Evolutionary conservation across 2,113 vertebrate species (phyloP), one percentile per base, ranked within the genome.

Genomic region (Triplophysa rosa): DNA sequence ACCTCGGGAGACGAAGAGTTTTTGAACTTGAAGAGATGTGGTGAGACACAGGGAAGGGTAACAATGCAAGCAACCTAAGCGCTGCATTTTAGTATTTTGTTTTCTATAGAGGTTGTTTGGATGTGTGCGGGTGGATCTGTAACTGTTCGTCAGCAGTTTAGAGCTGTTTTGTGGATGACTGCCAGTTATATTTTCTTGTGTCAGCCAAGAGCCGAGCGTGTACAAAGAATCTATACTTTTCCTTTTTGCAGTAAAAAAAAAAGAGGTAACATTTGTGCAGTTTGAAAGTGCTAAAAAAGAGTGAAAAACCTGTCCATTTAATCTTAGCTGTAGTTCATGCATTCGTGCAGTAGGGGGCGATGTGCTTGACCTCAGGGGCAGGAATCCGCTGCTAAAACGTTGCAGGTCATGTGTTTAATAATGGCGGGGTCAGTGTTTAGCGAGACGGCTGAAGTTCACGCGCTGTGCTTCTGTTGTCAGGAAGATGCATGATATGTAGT

Each of bases 121-220:
- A 56, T 58, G 52, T 75, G 63, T 79, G 79, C 79, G 82, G 63
- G 82, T 76, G 67, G 45, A 17, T n/a, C 40, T 40, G 67, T 52
- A 23, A 17, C 4, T 67, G 45, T 23, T 33, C 47, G 37, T 66
- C 61, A 74, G 70, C 49, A 12, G 62, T 19, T 67, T 78, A 81
- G 85, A 82, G 47, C 65, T 71, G 68, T 82, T 75, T 86, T 29
- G 67, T 47, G 42, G 49, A 74, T 86, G 78, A 86, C 74, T 87
- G 87, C 84, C 86, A 85, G 83, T 84, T 89, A 81, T 84, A 87
- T 86, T 87, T 86, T 79, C 80, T 66, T 24, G 76, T 80, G 65
- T 65, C 82, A 54, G 26, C 10, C 21, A 6, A 21, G 72, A 42
- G 67, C 65, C 21, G 37, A 24, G 21, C 49, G 40, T 61, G 14